Base-by-base conservation (phyloP, 2,888 invertebrate species). In the Mythimna loreyi region DNA sequence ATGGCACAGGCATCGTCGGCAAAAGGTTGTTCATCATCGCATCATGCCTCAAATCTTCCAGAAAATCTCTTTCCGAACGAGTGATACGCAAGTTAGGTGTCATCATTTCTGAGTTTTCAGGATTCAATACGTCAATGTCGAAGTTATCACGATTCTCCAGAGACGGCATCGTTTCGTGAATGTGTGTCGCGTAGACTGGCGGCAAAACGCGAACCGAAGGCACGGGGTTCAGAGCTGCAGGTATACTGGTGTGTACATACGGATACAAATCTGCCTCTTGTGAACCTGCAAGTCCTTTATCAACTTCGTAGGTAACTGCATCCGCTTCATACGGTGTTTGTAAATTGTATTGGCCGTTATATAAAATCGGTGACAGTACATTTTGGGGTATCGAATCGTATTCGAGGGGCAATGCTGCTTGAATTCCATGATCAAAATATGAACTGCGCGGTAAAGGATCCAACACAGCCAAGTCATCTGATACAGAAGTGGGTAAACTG, bases 1-100 rank as follows among this genome's bases (percentile, higher is more conserved):
- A 90, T 3, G 92, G 91, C 3, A 90, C 83, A 8, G 90, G 82
- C 94, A 95, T 95, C 3, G 92, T 93, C 6, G 95, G 95, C 58
- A 95, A 71, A 50, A 94, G 87, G 68, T 95, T 95, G 28, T 90
- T 90, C 81, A 95, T 87, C 43, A 91, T 90, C 2, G 92, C 89
- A 28, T 92, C 92, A 66, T 93, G 89, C 11, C 84, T 71, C 40
- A 94, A 79, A 40, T 93, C 89, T 5, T 89, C 86, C 73, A 92
- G 67, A 9, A 89, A 86, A 40, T 92, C 91, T 7, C 90, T 86
- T 43, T 78, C 85, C 4, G 84, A 83, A 30, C 88, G 84, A n/a
- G 82, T 81, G 9, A 84, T 72, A 67, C 88, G 82, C 16, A 81
- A 69, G 30, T 81, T 83, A 19, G 83, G 76, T 9, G 82, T 68